Evolutionary conservation across 2,113 vertebrate genomes (phyloP), one percentile per base, ranked within the genome.

Genomic region (Terrapene triunguis): DNA sequence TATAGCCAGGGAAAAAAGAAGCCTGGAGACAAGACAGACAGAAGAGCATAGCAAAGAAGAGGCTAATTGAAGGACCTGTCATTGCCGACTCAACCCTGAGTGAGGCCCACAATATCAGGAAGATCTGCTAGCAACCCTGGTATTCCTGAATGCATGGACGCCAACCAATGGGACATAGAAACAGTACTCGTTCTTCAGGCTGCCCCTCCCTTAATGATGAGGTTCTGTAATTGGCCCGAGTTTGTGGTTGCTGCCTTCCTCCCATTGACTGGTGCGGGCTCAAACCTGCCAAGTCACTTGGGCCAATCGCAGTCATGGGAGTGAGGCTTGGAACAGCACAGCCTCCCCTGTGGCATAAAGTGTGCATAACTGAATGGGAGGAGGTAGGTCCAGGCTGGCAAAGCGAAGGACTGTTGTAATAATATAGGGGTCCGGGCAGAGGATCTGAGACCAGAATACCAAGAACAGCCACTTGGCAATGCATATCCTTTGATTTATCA

Each of bases 161-260:
- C 90, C 19, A 21, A 85, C 13, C 86, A 79, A 86, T 92, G 91
- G 55, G 74, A 72, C 65, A 72, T 21, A 72, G 93, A 96, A 95
- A 83, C 93, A 96, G 17, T 81, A 88, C 53, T 92, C 93, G 94
- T 95, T 88, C 79, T 72, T 82, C 27, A 50, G 48, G 44, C 5
- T 95, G 90, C 93, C 95, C 80, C n/a, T 93, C 87, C 85, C 84
- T 54, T 95, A 95, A 97, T 95, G 89, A 76, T 8, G 80, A 82
- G 57, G 72, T 96, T 92, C 87, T 96, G 42, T 76, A 42, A 44
- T 76, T 12, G 72, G 42, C 22, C 22, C 27, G 87, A 25, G 88
- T 85, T 96, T 92, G 89, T 93, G 92, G 94, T 94, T 95, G 78
- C 84, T 86, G 22, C 74, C 89, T 83, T 91, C 81, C 93, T 91